Conservation (phyloP, 1,140 invertebrate species). For the Oppia nitens region DNA sequence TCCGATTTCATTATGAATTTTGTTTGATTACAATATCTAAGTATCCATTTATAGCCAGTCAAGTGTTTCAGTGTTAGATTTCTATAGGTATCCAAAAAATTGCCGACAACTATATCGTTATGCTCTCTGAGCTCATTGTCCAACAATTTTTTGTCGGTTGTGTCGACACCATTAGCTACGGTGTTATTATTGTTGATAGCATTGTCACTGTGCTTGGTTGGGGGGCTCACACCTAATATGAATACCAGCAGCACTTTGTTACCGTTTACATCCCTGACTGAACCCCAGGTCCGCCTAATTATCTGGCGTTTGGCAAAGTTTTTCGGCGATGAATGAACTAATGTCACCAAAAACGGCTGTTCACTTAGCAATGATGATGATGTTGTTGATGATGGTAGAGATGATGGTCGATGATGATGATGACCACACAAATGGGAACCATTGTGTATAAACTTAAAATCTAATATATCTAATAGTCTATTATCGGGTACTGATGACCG, state of each 20-base stretch:
- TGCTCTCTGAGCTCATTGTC: slow-evolving; percentile 22
- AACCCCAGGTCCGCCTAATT: slow-evolving; percentile 27
- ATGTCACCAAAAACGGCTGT: slow-evolving; percentile 17
- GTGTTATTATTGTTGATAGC: neutral
- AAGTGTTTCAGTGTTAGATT: slow-evolving; percentile 72
- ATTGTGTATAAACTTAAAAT: neutral
- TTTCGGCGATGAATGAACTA: slow-evolving; percentile 29
- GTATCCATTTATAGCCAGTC: slow-evolving; percentile 64
- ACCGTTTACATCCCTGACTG: slow-evolving; percentile 13
- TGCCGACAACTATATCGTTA: slow-evolving; percentile 34
- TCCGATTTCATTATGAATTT: slow-evolving; percentile 67
- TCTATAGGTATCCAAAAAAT: slow-evolving; percentile 56
- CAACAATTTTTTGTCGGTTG: slow-evolving; percentile 15
- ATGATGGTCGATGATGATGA: no score
- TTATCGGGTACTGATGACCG: neutral
- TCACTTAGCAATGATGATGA: neutral
- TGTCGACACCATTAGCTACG: slow-evolving; percentile 6
- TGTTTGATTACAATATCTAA: slow-evolving; percentile 40
- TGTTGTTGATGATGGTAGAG: no score
- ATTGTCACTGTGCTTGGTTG: neutral
- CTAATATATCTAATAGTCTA: neutral
- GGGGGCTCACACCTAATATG: slow-evolving; percentile 21
- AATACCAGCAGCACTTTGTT: slow-evolving; percentile 24
- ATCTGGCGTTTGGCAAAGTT: slow-evolving; percentile 28
- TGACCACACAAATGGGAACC: neutral